Evolutionary conservation across 1,140 invertebrate genomes (phyloP).

Genomic region (Drosophila nannoptera): DNA sequence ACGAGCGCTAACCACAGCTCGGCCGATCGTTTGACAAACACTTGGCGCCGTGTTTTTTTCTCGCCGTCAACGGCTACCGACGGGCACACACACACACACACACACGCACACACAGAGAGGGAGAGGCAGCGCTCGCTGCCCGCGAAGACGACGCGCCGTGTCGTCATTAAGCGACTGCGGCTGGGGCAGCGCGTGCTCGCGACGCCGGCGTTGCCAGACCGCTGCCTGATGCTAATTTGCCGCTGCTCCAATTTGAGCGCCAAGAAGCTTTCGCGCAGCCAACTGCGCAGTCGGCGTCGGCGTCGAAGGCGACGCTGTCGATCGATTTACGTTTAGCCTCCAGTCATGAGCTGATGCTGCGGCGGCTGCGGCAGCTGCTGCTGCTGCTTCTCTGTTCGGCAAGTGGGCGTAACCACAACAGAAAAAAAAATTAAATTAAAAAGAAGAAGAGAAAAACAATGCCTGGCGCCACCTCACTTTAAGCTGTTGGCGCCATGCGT

Average conservation of each 20-base stretch:
- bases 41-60: constrained; percentile 73
- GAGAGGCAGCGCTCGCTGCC: neutral
- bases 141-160: constrained; percentile 31
- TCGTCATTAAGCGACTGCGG: constrained; percentile 56
- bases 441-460: constrained; percentile 51
- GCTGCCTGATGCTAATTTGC: constrained; percentile 60
- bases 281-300: constrained; percentile 12
- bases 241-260: constrained; percentile 71
- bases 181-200: constrained; percentile 55
- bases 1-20: constrained; percentile 65
- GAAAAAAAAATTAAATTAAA: constrained; percentile 52
- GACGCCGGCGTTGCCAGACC: constrained; percentile 47
- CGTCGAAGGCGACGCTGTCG: constrained; percentile 9
- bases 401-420: constrained; percentile 71
- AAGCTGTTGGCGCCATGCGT: constrained; percentile 58
- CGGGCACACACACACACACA: constrained; percentile 16
- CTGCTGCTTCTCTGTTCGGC: constrained; percentile 42
- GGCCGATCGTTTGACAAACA: constrained; percentile 75
- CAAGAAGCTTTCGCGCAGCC: constrained; percentile 53
- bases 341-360: constrained; percentile 45
- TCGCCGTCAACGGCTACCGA: constrained; percentile 62
- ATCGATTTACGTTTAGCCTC: constrained; percentile 52
- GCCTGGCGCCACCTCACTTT: constrained; percentile 74
- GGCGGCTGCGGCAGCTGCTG: constrained; percentile 23
- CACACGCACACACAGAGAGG: neutral